Percentiles rank a stretch among this genome's conserved stretches.
Evolutionary conservation across 2,113 vertebrate species (phyloP).

Genomic region (Nothoprocta perdicaria): DNA sequence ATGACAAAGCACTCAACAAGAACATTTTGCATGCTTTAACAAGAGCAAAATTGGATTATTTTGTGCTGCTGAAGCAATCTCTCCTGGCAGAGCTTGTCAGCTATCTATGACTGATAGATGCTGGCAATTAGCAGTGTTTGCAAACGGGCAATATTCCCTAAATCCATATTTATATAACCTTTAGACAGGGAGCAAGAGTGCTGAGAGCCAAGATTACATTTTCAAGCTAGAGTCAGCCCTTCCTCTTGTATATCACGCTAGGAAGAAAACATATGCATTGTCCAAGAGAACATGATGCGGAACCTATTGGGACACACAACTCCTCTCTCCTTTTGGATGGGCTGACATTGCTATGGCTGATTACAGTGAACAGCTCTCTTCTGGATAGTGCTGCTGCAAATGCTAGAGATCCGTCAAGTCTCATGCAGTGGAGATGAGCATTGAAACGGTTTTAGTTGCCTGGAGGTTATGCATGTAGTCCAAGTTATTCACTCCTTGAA

Average conservation of each 20-base stretch:
- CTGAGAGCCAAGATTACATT: not conserved
- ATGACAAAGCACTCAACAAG: not conserved
- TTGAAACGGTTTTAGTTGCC: not conserved
- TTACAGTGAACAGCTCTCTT: not conserved
- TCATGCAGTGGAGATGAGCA: not conserved
- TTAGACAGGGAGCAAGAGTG: not conserved
- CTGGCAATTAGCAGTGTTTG: not conserved
- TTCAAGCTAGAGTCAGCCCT: not conserved
- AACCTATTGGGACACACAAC: not conserved
- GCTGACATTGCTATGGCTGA: not conserved
- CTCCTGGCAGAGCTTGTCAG: not conserved
- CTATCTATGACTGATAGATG: not conserved
- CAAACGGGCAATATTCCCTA: not conserved
- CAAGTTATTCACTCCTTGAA: not conserved
- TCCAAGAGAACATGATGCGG: not conserved
- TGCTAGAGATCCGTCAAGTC: not conserved
- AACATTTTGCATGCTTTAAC: not conserved
- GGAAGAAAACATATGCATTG: not conserved
- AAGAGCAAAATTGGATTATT: not conserved
- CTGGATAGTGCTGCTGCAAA: not conserved
- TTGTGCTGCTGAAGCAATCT: not conserved
- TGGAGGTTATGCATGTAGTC: rapidly evolving
- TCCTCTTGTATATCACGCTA: not conserved
- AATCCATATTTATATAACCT: not conserved
- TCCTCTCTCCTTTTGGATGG: not conserved